A percentile compares a stretch with the other conserved stretches of the same genome.
These are phyloP conservation scores for Arvicanthis niloticus DNA, from an alignment of 2,113 vertebrate genomes.

Conservation along the genomic window DNA sequence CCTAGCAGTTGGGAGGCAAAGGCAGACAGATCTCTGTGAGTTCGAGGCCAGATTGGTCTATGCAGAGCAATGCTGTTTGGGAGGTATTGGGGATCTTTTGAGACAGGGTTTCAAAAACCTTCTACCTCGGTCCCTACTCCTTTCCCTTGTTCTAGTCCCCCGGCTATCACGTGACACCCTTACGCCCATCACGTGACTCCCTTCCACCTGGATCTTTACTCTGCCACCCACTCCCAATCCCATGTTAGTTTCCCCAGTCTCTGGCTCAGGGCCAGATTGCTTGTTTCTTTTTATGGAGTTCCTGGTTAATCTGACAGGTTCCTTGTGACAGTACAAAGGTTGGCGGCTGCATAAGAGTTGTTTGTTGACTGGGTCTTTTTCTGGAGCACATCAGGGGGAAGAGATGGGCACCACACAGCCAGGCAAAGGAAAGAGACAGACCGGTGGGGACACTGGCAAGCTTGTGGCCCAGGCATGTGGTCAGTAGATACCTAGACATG, in stretches of 20 bases:
- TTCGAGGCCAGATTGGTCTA: too few relatives aligned
- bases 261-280: background rate
- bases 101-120: too few relatives aligned
- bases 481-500: too few relatives aligned
- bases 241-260: background rate
- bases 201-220: background rate
- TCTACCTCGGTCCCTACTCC: background rate
- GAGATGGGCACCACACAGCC: background rate
- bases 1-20: background rate
- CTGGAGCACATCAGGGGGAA: background rate
- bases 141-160: background rate
- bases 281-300: background rate
- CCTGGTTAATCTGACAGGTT: background rate
- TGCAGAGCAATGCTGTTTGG: too few relatives aligned
- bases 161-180: background rate
- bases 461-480: background rate
- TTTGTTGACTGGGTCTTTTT: background rate
- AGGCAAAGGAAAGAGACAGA: background rate
- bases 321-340: background rate
- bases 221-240: background rate
- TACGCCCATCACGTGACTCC: background rate
- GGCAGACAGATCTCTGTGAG: background rate
- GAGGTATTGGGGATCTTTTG: too few relatives aligned
- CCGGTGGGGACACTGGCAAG: background rate
- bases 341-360: background rate